phyloP scores from a whole-genome alignment of 2,888 invertebrate genomes.

The Empis stercorea region DNA sequence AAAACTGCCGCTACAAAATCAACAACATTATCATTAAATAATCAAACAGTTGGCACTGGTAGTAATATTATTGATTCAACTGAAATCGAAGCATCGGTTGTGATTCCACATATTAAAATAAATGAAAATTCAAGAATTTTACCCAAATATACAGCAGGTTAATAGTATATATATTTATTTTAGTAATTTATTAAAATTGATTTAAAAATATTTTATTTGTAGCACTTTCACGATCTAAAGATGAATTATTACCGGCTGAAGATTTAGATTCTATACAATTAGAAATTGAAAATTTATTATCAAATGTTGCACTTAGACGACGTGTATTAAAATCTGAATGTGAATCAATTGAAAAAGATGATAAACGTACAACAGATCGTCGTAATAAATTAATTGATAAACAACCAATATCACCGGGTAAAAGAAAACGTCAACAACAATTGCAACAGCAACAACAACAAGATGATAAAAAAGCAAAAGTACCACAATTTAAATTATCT shows the following conservation, averaged over 20 bases:
- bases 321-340: conserved; percentile 67
- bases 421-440: conserved; percentile 31
- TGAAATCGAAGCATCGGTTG: background rate
- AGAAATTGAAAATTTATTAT: conserved; percentile 75
- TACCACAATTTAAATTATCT: conserved; percentile 45
- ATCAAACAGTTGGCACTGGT: too few relatives aligned
- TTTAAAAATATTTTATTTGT: conserved; percentile 8
- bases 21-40: too few relatives aligned
- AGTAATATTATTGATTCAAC: background rate
- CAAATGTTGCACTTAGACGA: conserved; percentile 67
- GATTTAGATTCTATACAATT: conserved; percentile 77
- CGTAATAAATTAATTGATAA: conserved; percentile 28
- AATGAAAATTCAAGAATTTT: conserved; percentile 53
- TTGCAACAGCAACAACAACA: conserved; percentile 21
- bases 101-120: conserved; percentile 53
- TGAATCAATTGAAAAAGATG: conserved; percentile 50
- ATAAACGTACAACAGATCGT: conserved; percentile 37
- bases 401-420: conserved; percentile 21
- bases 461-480: conserved; percentile 43
- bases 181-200: background rate
- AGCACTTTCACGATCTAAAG: conserved; percentile 51
- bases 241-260: conserved; percentile 73
- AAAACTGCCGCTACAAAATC: too few relatives aligned
- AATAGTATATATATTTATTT: conserved; percentile 1
- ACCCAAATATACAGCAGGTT: conserved; percentile 49